Percentiles rank a stretch among this genome's conserved stretches.
These are phyloP conservation scores for Halcyon leucocephala DNA, from an alignment of 2,797 vertebrate genomes.

Conservation along the genomic window DNA sequence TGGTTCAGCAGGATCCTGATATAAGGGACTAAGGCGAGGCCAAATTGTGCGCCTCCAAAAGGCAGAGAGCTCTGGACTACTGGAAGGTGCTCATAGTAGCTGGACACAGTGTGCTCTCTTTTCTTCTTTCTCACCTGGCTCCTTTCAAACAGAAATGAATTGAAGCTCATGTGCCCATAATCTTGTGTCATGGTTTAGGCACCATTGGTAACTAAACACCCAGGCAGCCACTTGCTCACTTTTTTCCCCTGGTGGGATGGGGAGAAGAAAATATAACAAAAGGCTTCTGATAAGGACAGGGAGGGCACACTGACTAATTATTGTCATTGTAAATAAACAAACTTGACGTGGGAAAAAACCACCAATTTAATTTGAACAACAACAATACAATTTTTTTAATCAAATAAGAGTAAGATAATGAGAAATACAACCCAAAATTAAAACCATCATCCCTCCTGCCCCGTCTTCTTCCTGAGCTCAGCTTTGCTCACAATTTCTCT, in stretches of 20 bases:
- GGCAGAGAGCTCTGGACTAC: background rate
- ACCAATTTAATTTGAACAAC: background rate
- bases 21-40: background rate
- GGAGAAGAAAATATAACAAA: background rate
- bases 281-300: background rate
- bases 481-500: background rate
- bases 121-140: background rate
- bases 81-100: background rate
- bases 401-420: background rate
- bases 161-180: accelerated
- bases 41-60: background rate
- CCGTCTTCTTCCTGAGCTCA: background rate
- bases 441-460: background rate
- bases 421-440: background rate
- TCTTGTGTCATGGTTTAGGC: background rate
- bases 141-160: background rate
- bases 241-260: background rate
- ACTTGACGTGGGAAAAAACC: background rate
- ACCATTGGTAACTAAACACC: background rate
- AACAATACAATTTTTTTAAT: background rate
- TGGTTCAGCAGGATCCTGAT: background rate
- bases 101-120: background rate
- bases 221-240: background rate
- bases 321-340: background rate
- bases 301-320: background rate